Conservation (phyloP, 1,140 invertebrate genomes). For the Achatina immaculata region DNA sequence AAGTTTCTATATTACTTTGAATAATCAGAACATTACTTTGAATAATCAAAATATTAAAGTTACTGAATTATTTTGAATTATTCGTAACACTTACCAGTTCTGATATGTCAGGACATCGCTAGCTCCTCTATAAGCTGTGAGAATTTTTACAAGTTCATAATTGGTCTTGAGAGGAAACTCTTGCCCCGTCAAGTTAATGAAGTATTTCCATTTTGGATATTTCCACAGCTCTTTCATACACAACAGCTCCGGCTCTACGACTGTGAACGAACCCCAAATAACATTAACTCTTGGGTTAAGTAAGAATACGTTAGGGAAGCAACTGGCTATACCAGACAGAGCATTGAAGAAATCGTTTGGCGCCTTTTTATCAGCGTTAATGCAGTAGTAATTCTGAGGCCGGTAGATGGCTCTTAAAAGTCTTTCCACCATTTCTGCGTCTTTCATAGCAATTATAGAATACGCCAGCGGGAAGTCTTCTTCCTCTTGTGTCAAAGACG, state of each 20-base stretch:
- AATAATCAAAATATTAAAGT: too few relatives aligned
- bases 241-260: conserved; percentile 57
- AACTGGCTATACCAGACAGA: conserved; percentile 44
- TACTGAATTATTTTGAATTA: too few relatives aligned
- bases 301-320: conserved; percentile 56
- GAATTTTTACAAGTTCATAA: conserved; percentile 54
- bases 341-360: conserved; percentile 42
- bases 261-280: conserved; percentile 49
- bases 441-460: conserved; percentile 53
- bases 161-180: conserved; percentile 63
- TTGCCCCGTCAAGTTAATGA: too few relatives aligned
- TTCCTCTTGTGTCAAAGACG: conserved; percentile 46
- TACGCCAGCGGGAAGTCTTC: conserved; percentile 57
- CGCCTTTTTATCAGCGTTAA: conserved; percentile 64
- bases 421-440: conserved; percentile 58
- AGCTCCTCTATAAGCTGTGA: conserved; percentile 49
- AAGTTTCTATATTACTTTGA: too few relatives aligned
- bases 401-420: too few relatives aligned
- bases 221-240: conserved; percentile 58
- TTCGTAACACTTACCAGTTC: conserved; percentile 42
- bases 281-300: conserved; percentile 43
- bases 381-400: conserved; percentile 66
- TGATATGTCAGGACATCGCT: conserved; percentile 45
- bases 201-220: too few relatives aligned
- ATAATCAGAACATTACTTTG: too few relatives aligned